These are phyloP conservation scores for Nematolebias whitei DNA, from an alignment of 2,113 vertebrate genomes.

Conservation along the genomic window DNA sequence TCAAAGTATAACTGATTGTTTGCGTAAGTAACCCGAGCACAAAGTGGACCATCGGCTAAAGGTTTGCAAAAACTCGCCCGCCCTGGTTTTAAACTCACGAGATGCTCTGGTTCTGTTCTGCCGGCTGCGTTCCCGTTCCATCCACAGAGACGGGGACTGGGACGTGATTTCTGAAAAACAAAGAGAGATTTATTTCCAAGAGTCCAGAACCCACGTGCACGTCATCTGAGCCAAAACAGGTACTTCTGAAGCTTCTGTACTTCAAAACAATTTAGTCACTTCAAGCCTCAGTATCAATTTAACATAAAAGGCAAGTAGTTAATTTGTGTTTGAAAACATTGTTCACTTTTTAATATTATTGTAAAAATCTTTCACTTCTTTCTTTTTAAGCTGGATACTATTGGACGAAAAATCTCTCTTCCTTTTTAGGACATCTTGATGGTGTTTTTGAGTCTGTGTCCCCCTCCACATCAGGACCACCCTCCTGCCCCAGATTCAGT, in stretches of 20 bases:
- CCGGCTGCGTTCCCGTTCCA: slow-evolving; percentile 93
- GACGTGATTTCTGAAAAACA: slow-evolving; percentile 87
- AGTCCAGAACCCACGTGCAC: slow-evolving; percentile 44
- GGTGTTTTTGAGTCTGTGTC: too few species aligned
- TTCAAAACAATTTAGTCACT: slow-evolving; percentile 25
- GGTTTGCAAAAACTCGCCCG: slow-evolving; percentile 51
- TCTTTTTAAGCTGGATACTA: too few species aligned
- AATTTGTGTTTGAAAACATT: too few species aligned
- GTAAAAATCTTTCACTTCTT: too few species aligned
- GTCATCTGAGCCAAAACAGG: slow-evolving; percentile 40
- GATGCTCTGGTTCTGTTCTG: slow-evolving; percentile 92
- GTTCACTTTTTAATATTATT: too few species aligned
- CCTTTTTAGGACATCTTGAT: too few species aligned
- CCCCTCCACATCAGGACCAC: too few species aligned
- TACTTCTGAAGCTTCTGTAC: slow-evolving; percentile 55
- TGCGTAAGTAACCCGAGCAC: slow-evolving; percentile 61
- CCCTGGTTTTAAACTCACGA: slow-evolving; percentile 80
- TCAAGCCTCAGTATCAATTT: not conserved
- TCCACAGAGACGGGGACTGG: slow-evolving; percentile 94
- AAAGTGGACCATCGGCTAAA: slow-evolving; percentile 45
- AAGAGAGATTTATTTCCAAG: slow-evolving; percentile 46
- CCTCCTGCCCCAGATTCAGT: too few species aligned
- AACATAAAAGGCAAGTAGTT: not conserved
- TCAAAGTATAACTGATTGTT: slow-evolving; percentile 59
- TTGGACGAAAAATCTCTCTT: too few species aligned